Evolutionary conservation across 2,113 vertebrate genomes (phyloP), one percentile per base, ranked within the genome.

Genomic region (Gila orcuttii): DNA sequence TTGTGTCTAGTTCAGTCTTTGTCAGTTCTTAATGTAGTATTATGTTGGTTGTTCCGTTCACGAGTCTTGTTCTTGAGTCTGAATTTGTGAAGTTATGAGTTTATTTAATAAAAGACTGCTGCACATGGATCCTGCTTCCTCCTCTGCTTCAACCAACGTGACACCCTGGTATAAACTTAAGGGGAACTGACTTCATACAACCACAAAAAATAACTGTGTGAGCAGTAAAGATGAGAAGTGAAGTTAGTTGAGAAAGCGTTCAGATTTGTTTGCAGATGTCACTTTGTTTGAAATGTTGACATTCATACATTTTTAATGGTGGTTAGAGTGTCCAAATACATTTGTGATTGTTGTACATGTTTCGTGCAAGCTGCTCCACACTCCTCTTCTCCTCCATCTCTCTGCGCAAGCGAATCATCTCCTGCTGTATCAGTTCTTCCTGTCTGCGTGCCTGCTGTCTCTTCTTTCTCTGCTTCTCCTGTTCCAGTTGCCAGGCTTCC

Each of bases 341-440:
- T 6, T 12, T 52, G 17, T 52, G 45, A 10, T 68, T 52, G 81
- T 80, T 91, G 90, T 95, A 99, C 97, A 31, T 95, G 90, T 93
- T 95, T 90, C 93, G 84, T 45, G 92, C 90, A 87, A 93, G 92
- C 89, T 93, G 94, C 88, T 95, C 86, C 0, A 89, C 90, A 71
- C 31, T 86, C 88, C 92, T 95, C 89, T 93, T 95, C 86, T 96
- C 96, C 85, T 95, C 93, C 92, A 97, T 96, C 91, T 97, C 94
- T 33, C 93, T 96, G 55, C 95, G 93, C 82, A 99, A 93, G 76
- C 93, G 95, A 86, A 97, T 94, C 93, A 97, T 95, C 93, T 97
- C 96, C 90, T 94, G 94, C 88, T 95, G 96, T 86, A 98, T 92
- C 84, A 94, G 93, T 82, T 96, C 94, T 57, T 97, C 96, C 81